Base-by-base conservation (phyloP, 2,797 vertebrate species). In the Sorex maritimensis region DNA sequence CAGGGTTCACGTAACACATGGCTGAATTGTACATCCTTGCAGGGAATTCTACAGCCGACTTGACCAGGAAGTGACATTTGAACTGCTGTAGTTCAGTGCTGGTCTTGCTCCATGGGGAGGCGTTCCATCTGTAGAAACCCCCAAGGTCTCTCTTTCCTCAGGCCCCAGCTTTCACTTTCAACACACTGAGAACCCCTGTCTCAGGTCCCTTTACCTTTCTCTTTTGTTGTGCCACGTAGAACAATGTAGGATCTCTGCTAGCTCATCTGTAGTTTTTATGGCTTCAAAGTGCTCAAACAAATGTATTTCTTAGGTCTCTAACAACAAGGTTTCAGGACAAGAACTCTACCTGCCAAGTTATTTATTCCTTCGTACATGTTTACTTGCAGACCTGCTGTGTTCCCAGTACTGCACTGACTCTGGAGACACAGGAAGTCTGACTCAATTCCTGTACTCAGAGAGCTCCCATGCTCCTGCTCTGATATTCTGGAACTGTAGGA, bases 221-320 rank as follows among this genome's bases (percentile, higher is more conserved):
- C 34, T 49, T 19, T 69, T 41, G 6, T 28, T 41, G 34, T 81
- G 4, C 30, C 41, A 26, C 4, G 0, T 38, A 49, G 38, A 73
- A 21, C 13, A 68, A 44, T 14, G 15, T 26, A 71, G 73, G 7
- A 61, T 23, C 41, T 65, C 49, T 49, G 58, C 68, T 5, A 13
- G 77, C 26, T 38, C 49, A 4, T 61, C 12, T 23, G 44, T 0
- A 0, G n/a, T 34, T 28, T 88, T 21, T 55, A 7, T 12, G 67
- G 30, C 7, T 46, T n/a, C 72, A 24, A 12, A 52, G 13, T 30
- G 34, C 58, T 65, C 26, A 68, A 86, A 21, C 2, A 28, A 83
- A 61, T 49, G 38, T 75, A 49, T 87, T 87, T 85, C 55, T 69
- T 58, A 61, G 63, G 28, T 71, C 17, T n/a, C 61, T 87, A 24